These are phyloP conservation scores for Hycleus phaleratus DNA, from an alignment of 1,140 invertebrate species.

Conservation along the genomic window DNA sequence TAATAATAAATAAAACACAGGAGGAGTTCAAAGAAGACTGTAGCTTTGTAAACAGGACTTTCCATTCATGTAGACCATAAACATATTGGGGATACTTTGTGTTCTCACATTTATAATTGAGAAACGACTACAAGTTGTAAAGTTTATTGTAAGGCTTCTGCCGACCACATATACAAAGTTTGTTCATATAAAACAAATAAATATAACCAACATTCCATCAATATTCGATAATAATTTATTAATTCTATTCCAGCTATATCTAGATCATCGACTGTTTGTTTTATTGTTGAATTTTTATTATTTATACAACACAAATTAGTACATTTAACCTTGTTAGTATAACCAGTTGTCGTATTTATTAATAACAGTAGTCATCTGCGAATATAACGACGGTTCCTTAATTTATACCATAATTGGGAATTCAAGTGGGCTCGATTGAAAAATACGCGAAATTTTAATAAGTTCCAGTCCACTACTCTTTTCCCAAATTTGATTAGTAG, in stretches of 20 bases:
- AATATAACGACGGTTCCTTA: no score
- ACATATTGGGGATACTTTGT: conserved; percentile 23
- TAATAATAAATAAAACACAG: neutral
- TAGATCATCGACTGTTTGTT: conserved; percentile 17
- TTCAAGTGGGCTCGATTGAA: no score
- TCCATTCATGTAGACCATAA: conserved; percentile 17
- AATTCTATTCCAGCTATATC: conserved; percentile 18
- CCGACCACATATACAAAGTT: conserved; percentile 18
- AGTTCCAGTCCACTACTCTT: no score
- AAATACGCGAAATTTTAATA: no score
- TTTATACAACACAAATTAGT: conserved; percentile 14
- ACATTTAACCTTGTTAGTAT: conserved; percentile 9
- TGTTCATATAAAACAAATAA: no score
- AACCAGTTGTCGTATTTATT: conserved; percentile 3
- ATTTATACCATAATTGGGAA: no score
- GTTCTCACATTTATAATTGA: conserved; percentile 34
- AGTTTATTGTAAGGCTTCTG: conserved; percentile 34
- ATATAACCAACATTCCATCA: conserved; percentile 22
- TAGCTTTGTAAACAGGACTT: conserved; percentile 17
- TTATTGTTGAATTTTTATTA: neutral
- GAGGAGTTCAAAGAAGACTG: neutral
- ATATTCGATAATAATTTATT: conserved; percentile 26
- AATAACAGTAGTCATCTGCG: neutral
- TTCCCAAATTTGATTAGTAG: no score
- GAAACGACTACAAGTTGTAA: conserved; percentile 32